Percentiles rank a stretch among this genome's conserved stretches.
These are phyloP conservation scores for Erebia ligea DNA, from an alignment of 2,888 invertebrate species.

Conservation along the genomic window DNA sequence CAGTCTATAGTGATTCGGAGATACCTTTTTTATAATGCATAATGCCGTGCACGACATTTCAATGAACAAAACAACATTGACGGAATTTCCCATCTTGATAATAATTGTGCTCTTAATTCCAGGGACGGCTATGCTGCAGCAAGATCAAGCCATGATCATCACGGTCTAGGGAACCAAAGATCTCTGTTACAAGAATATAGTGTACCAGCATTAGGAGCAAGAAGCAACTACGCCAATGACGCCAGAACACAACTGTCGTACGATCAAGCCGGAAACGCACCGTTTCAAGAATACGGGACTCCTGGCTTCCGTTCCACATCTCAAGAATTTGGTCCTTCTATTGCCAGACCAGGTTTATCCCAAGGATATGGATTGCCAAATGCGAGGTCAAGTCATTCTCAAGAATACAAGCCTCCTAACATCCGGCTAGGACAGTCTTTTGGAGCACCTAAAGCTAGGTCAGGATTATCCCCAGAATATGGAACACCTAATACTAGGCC, in stretches of 20 bases:
- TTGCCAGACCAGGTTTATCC: neutral
- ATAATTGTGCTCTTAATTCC: conserved; percentile 37
- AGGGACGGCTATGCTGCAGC: conserved; percentile 64
- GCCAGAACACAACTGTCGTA: conserved; percentile 27
- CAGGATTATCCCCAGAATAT: conserved; percentile 42
- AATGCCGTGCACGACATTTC: no score
- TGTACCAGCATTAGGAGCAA: conserved; percentile 43
- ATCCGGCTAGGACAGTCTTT: conserved; percentile 43
- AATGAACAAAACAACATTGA: no score
- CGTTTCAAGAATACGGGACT: conserved; percentile 40
- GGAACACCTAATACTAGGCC: conserved; percentile 41
- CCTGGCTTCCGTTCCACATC: conserved; percentile 3
- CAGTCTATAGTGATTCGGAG: no score
- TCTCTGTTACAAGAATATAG: conserved; percentile 52
- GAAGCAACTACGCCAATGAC: conserved; percentile 27
- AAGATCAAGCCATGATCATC: conserved; percentile 48
- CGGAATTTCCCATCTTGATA: neutral
- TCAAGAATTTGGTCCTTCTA: neutral
- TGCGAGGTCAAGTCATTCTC: neutral
- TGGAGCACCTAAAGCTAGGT: conserved; percentile 47
- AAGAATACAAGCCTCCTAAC: conserved; percentile 41
- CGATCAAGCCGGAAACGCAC: conserved; percentile 34
- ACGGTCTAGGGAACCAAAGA: conserved; percentile 44
- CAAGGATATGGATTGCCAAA: neutral
- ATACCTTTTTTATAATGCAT: no score